A percentile compares a stretch with the other conserved stretches of the same genome.
These are phyloP conservation scores for Drosophila kohkoa DNA, from an alignment of 1,140 invertebrate genomes.

Conservation along the genomic window DNA sequence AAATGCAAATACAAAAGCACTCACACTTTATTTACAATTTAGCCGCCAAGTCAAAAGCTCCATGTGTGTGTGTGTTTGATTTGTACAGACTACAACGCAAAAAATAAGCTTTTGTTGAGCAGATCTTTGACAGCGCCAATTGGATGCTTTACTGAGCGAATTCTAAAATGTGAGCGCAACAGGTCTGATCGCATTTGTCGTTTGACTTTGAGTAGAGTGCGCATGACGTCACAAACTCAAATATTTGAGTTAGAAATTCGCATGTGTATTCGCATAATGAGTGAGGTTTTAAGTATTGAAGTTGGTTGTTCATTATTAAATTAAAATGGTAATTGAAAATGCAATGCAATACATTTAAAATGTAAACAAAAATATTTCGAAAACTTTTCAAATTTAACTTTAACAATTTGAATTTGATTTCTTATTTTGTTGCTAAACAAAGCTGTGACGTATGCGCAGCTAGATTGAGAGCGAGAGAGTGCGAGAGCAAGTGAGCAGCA, in stretches of 20 bases:
- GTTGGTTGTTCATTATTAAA: no score
- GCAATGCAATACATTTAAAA: no score
- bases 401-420: not conserved
- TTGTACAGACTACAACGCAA: constrained; percentile 11
- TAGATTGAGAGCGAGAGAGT: constrained; percentile 19
- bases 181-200: constrained; percentile 1
- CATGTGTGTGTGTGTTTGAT: not conserved
- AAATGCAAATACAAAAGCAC: constrained; percentile 37
- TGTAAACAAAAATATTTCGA: no score
- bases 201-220: not conserved
- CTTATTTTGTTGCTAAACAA: not conserved
- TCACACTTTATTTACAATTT: constrained; percentile 16
- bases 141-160: constrained; percentile 18
- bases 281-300: not conserved
- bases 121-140: constrained; percentile 10
- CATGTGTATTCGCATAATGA: not conserved
- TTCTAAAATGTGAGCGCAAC: constrained; percentile 16
- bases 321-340: not conserved
- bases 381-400: no score
- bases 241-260: not conserved
- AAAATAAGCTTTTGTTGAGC: constrained; percentile 37
- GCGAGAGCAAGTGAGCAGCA: constrained; percentile 12
- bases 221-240: constrained; percentile 38
- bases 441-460: constrained; percentile 13
- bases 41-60: constrained; percentile 35